Evolutionary conservation across 2,888 invertebrate species (phyloP).

Genomic region (Deilephila elpenor): DNA sequence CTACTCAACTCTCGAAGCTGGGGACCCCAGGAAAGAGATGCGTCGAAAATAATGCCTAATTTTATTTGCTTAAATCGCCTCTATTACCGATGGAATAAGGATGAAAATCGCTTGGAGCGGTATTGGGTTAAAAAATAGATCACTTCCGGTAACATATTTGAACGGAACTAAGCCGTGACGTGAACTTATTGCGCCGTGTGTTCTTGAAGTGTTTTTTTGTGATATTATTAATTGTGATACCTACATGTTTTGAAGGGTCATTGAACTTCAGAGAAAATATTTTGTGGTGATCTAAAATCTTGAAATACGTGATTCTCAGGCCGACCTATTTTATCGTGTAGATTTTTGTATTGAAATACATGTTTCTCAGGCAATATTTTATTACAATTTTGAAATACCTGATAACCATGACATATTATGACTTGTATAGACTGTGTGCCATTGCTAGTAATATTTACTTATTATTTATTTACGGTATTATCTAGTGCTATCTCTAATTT

Average conservation of each 20-base stretch:
- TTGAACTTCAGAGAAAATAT: neutral
- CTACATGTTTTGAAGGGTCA: neutral
- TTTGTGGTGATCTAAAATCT: neutral
- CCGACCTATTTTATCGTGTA: no score
- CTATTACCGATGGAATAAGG: neutral
- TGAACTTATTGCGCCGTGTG: neutral
- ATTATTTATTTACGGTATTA: no score
- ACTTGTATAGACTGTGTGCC: no score
- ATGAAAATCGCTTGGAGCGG: neutral
- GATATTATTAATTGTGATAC: neutral
- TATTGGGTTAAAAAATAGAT: neutral
- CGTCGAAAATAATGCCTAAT: no score
- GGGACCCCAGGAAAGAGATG: no score
- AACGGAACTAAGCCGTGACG: neutral
- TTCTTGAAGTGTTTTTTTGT: neutral
- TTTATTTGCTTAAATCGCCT: neutral
- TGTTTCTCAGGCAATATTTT: no score
- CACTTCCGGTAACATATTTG: conserved; percentile 7
- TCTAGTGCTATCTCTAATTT: no score
- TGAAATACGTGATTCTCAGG: neutral
- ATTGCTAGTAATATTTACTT: no score
- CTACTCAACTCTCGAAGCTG: no score
- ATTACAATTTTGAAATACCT: no score
- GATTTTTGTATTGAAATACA: no score
- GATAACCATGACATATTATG: no score